A percentile compares a stretch with the other conserved stretches of the same genome.
Evolutionary conservation across 2,797 vertebrate species (phyloP).

Genomic region (Chanos chanos): DNA sequence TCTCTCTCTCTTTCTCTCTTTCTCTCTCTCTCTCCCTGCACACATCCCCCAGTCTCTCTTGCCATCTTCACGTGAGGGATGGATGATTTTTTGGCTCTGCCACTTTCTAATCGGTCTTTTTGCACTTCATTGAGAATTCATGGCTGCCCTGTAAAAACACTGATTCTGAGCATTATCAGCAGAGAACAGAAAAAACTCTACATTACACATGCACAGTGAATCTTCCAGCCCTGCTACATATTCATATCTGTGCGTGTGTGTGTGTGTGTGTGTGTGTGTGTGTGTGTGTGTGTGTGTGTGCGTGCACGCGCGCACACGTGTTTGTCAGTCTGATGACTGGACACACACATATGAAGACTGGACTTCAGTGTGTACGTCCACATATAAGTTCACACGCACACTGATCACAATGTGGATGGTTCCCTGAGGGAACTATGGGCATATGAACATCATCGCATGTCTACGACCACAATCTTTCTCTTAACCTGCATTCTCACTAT

Average conservation of each 20-base stretch:
- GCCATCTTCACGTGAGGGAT: no score
- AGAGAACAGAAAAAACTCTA: slow-evolving; percentile 72
- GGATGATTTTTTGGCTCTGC: slow-evolving; percentile 70
- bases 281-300: slow-evolving; percentile 12
- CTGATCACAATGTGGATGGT: no score
- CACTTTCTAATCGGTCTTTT: slow-evolving; percentile 81
- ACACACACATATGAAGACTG: slow-evolving; percentile 26
- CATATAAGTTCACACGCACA: slow-evolving; percentile 7
- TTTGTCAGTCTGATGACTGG: no score
- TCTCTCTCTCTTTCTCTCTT: no score
- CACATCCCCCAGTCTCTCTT: no score
- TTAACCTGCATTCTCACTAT: no score
- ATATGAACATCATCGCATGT: no score
- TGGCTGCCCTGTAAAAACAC: slow-evolving; percentile 72
- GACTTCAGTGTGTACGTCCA: no score
- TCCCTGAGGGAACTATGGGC: no score
- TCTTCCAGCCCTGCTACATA: slow-evolving; percentile 65
- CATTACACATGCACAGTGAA: slow-evolving; percentile 78
- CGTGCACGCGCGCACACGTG: neutral
- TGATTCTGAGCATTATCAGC: slow-evolving; percentile 79
- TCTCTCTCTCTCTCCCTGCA: slow-evolving; percentile 60
- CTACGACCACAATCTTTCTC: no score
- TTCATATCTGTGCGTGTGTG: slow-evolving; percentile 63
- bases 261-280: neutral
- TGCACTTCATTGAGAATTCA: slow-evolving; percentile 81